Evolutionary conservation across 2,113 vertebrate species (phyloP).

Genomic region (Oreochromis tanganicae): DNA sequence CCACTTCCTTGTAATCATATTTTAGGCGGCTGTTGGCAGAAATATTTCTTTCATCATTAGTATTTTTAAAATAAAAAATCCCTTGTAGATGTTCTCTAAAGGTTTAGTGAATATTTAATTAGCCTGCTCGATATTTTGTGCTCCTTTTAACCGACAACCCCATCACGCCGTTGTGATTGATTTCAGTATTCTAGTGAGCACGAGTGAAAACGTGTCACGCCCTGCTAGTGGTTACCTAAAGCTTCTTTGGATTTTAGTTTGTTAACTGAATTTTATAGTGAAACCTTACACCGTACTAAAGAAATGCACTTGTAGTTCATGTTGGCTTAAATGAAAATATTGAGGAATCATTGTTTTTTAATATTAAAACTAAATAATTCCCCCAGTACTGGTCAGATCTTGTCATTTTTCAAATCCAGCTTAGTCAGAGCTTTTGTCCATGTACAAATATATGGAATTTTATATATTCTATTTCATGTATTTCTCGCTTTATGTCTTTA

Average conservation of each 20-base stretch:
- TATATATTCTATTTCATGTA: neutral
- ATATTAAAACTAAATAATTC: neutral
- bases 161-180: neutral
- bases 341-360: neutral
- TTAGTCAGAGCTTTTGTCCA: neutral
- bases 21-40: neutral
- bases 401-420: neutral
- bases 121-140: accelerated
- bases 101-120: neutral
- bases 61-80: neutral
- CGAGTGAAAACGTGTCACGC: accelerated
- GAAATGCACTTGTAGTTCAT: neutral
- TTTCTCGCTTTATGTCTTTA: neutral
- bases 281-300: neutral
- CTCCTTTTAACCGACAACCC: neutral
- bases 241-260: neutral
- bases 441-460: neutral
- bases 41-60: neutral
- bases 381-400: accelerated
- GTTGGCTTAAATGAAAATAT: accelerated
- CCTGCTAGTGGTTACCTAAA: accelerated
- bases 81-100: neutral
- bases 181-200: neutral
- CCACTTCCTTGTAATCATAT: neutral
- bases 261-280: neutral